Base-by-base conservation (phyloP, 2,888 invertebrate genomes). In the Matsumyia berberina region DNA sequence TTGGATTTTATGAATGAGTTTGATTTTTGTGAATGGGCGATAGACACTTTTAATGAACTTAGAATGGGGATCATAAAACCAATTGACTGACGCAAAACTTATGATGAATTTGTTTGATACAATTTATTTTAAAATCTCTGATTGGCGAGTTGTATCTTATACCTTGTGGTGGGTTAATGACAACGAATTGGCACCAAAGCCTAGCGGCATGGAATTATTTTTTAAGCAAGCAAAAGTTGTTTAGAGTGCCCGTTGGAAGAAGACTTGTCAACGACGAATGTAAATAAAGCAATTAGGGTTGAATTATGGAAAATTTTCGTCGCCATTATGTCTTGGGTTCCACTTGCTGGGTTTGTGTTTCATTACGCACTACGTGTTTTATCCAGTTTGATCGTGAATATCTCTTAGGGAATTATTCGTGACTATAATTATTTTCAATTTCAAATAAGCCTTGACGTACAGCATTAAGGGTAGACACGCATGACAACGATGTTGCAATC, bases 1-100 rank as follows among this genome's bases (percentile, higher is more conserved):
- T 58, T 66, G 29, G 17, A 37, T 57, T 74, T 53, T 37, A 70
- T 70, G 46, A 46, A 58, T 58, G 46, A 62, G 51, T 19, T 74
- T 53, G 29, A 15, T 15, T 64, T 58, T 64, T n/a, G 5, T 64
- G 39, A 79, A 64, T 70, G 46, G 29, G 29, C 60, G 37, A 35
- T 31, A 46, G 29, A 60, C 19, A 53, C 37, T 46, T 57, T 37
- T 70, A 58, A 57, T 58, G 46, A 58, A 44, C 53, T 55, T 31
- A 15, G 5, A 33, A 44, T 35, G 33, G 19, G 33, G 49, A 6
- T 49, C 33, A 49, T 49, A 35, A 53, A 62, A 33, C 29, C 60
- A 17, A 17, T 31, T 44, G 57, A 57, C 19, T 57, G 24, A n/a
- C 37, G 1, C 44, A 9, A n/a, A 44, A 44, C 44, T 44, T 17